phyloP scores from a whole-genome alignment of 2,797 vertebrate species.

The Tinamus major region DNA sequence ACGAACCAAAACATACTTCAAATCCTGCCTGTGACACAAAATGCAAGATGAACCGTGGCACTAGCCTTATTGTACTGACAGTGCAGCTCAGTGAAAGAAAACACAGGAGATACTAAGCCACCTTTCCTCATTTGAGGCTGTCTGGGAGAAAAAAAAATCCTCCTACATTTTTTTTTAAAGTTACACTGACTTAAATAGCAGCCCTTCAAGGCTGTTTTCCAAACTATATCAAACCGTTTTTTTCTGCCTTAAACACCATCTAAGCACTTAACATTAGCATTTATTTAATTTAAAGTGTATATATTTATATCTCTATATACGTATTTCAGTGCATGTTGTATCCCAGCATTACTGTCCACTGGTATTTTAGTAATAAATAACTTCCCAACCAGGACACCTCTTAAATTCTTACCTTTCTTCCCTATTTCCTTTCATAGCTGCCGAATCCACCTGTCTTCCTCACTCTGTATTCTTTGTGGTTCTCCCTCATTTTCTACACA shows the following conservation, averaged over 20 bases:
- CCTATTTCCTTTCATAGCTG: not conserved
- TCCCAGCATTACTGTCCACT: not conserved
- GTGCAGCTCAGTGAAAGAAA: not conserved
- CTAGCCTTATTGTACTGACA: not conserved
- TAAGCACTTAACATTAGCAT: not conserved
- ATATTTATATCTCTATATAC: not conserved
- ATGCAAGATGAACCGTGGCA: accelerated
- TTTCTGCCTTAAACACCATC: not conserved
- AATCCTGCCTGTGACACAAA: not conserved
- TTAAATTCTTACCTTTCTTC: not conserved
- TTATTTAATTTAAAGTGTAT: too few relatives aligned
- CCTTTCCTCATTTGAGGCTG: not conserved
- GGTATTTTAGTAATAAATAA: not conserved
- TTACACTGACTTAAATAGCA: not conserved
- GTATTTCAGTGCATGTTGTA: not conserved
- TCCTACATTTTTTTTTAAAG: not conserved
- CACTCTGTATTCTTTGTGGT: not conserved
- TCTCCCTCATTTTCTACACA: not conserved
- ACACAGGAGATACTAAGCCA: accelerated
- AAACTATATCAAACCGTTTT: not conserved
- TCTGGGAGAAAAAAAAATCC: not conserved
- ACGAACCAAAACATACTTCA: not conserved
- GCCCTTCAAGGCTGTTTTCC: not conserved
- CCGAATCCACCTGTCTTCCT: not conserved
- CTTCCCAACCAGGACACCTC: not conserved